phyloP scores from a whole-genome alignment of 1,140 invertebrate species.

The Nomia melanderi region DNA sequence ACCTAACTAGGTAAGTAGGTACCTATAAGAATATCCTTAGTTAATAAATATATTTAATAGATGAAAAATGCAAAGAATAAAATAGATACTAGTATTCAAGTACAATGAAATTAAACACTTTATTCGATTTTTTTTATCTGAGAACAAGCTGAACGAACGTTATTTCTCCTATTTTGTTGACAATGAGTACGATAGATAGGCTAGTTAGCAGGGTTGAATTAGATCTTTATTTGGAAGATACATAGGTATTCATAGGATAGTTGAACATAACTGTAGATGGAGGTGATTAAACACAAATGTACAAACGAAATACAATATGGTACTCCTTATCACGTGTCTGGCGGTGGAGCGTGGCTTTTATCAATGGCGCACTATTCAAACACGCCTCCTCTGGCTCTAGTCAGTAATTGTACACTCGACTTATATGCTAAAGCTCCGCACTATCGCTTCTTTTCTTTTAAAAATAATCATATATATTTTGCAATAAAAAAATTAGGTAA shows the following conservation, averaged over 20 bases:
- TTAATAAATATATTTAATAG: no score
- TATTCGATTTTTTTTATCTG: constrained; percentile 53
- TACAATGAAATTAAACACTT: constrained; percentile 39
- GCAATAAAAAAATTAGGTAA: constrained; percentile 68
- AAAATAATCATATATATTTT: constrained; percentile 70
- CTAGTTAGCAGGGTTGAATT: constrained; percentile 63
- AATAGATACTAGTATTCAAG: neutral
- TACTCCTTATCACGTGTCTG: constrained; percentile 56
- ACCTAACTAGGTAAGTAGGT: no score
- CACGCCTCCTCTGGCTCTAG: constrained; percentile 39
- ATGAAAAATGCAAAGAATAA: neutral
- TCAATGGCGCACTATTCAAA: constrained; percentile 40
- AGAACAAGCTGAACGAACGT: constrained; percentile 42
- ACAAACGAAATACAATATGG: constrained; percentile 73
- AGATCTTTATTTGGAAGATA: constrained; percentile 76
- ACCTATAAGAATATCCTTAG: no score
- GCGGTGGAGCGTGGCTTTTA: constrained; percentile 52
- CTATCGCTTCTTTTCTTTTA: constrained; percentile 57
- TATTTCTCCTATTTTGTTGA: constrained; percentile 8
- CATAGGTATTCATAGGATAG: constrained; percentile 66
- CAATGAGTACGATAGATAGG: constrained; percentile 40
- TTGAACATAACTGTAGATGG: constrained; percentile 68
- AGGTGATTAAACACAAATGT: constrained; percentile 71
- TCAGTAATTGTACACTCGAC: constrained; percentile 65
- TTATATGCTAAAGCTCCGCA: constrained; percentile 64